Percentiles rank a stretch among this genome's conserved stretches.
phyloP scores from a whole-genome alignment of 2,113 vertebrate genomes.

The Trogon melanurus region DNA sequence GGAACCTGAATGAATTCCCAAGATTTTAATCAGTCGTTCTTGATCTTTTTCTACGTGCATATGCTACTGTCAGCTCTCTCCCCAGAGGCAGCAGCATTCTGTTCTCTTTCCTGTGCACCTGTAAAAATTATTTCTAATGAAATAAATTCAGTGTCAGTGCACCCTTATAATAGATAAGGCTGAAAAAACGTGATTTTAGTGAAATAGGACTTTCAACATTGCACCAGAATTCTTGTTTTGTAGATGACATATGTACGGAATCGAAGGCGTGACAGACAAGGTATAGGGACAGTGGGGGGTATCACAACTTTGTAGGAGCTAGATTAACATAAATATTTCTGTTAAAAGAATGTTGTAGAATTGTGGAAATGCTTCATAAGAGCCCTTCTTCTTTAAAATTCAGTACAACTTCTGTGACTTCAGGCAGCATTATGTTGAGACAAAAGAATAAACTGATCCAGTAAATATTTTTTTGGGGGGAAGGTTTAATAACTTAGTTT shows the following conservation, averaged over 20 bases:
- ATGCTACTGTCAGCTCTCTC: neutral
- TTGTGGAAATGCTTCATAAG: neutral
- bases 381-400: neutral
- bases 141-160: neutral
- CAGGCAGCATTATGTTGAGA: neutral
- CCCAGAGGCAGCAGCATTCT: neutral
- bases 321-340: neutral
- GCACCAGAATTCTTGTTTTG: neutral
- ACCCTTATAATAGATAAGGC: neutral
- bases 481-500: neutral
- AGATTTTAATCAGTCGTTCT: neutral
- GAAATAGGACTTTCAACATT: neutral
- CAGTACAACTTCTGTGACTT: neutral
- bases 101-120: neutral
- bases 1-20: neutral
- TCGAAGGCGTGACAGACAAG: neutral
- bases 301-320: neutral
- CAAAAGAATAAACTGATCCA: neutral
- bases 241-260: rapidly evolving
- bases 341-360: neutral
- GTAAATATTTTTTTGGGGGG: neutral
- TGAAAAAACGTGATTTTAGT: neutral
- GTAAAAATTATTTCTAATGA: neutral
- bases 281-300: neutral
- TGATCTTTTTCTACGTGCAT: neutral